Conservation (phyloP, 2,113 vertebrate genomes). For the Corynorhinus townsendii region DNA sequence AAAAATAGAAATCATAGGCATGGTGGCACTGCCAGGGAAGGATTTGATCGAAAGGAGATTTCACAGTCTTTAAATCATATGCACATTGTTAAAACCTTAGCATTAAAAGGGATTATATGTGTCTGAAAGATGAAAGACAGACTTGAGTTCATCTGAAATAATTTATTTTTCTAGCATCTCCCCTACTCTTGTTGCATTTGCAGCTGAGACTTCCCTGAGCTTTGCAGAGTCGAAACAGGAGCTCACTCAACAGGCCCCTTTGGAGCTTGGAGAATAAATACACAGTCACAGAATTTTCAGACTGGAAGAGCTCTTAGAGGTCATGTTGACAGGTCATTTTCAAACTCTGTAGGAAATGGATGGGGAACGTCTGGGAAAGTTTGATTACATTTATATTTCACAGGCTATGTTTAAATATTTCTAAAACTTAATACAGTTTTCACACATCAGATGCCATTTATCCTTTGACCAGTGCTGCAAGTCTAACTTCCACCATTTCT, state of each 20-base stretch:
- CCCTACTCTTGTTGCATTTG: accelerated
- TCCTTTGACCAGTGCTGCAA: background rate
- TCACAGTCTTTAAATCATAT: background rate
- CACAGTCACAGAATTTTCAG: background rate
- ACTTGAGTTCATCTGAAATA: background rate
- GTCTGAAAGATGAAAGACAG: background rate
- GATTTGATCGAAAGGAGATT: background rate
- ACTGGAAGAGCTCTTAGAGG: background rate
- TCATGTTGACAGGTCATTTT: background rate
- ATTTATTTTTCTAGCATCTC: background rate
- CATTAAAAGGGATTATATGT: background rate
- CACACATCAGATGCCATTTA: background rate
- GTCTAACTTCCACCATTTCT: background rate
- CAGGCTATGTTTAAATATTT: background rate
- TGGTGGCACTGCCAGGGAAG: background rate
- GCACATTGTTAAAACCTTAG: background rate
- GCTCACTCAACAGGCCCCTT: background rate
- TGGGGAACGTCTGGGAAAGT: background rate
- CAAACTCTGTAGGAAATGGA: background rate
- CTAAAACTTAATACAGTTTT: background rate
- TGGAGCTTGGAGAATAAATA: background rate
- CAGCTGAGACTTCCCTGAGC: background rate
- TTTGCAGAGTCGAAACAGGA: accelerated
- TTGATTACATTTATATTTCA: background rate
- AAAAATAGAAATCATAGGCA: background rate